Conservation (phyloP, 2,888 invertebrate genomes). For the Rhaphigaster nebulosa region DNA sequence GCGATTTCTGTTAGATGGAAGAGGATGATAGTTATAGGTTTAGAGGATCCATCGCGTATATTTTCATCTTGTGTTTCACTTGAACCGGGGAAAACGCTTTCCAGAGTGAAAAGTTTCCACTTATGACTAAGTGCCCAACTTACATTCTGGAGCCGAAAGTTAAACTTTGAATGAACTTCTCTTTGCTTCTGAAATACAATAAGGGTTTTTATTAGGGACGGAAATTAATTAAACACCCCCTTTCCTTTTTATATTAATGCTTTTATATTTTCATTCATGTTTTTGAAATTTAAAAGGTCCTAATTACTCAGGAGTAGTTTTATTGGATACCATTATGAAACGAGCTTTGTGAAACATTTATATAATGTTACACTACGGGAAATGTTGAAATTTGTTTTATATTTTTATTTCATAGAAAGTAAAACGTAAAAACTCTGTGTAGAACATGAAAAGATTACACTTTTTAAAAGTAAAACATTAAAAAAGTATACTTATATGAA, state of each 20-base stretch:
- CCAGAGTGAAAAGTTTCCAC: not conserved
- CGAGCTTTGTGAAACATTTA: not conserved
- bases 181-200: slow-evolving; percentile 35
- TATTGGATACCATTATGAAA: not conserved
- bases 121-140: slow-evolving; percentile 11
- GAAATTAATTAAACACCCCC: not conserved
- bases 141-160: slow-evolving; percentile 4
- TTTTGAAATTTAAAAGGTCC: not conserved
- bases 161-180: slow-evolving; percentile 22
- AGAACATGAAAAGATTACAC: no score
- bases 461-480: no score
- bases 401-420: no score
- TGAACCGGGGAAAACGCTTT: not conserved
- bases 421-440: not conserved
- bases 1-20: not conserved
- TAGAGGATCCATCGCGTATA: not conserved
- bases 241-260: not conserved
- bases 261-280: not conserved
- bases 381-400: not conserved
- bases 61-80: slow-evolving; percentile 12
- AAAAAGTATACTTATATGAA: no score
- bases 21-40: not conserved
- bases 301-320: not conserved
- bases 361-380: not conserved
- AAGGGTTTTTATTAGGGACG: not conserved